These are phyloP conservation scores for Hydrotaea diabolus DNA, from an alignment of 2,888 invertebrate species.

Conservation along the genomic window DNA sequence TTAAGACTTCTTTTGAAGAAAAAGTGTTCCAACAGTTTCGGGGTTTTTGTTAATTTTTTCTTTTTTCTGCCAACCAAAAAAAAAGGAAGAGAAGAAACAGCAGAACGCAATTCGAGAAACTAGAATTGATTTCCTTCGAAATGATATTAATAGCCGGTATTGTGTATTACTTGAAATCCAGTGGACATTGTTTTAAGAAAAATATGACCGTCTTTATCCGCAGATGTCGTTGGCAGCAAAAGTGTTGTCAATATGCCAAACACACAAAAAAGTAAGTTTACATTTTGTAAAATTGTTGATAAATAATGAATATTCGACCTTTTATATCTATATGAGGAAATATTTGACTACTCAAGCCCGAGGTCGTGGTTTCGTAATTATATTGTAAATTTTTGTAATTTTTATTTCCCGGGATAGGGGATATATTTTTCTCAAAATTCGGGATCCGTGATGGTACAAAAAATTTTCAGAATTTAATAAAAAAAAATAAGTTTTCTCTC, in stretches of 20 bases:
- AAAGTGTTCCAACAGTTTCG: neutral
- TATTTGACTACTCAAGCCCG: too few species aligned
- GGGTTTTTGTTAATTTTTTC: constrained; percentile 26
- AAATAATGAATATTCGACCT: too few species aligned
- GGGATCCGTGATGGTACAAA: too few species aligned
- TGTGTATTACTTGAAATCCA: constrained; percentile 41
- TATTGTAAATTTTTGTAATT: too few species aligned
- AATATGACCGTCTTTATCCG: constrained; percentile 42
- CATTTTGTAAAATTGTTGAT: too few species aligned
- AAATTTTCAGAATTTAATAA: too few species aligned
- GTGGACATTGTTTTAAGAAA: constrained; percentile 40
- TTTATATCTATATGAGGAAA: too few species aligned
- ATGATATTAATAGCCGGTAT: constrained; percentile 42
- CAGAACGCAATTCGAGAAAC: constrained; percentile 29
- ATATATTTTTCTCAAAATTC: too few species aligned
- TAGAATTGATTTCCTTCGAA: constrained; percentile 41
- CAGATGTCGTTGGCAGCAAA: constrained; percentile 27
- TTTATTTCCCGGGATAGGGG: too few species aligned
- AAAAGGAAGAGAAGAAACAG: neutral
- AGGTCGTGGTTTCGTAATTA: too few species aligned
- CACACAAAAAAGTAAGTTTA: too few species aligned
- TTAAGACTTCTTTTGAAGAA: constrained; percentile 35
- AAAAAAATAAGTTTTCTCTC: too few species aligned
- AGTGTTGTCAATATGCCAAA: constrained; percentile 5
- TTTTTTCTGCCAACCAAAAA: neutral